Conservation (phyloP, 2,888 invertebrate genomes). For the Eubasilissa splendida region DNA sequence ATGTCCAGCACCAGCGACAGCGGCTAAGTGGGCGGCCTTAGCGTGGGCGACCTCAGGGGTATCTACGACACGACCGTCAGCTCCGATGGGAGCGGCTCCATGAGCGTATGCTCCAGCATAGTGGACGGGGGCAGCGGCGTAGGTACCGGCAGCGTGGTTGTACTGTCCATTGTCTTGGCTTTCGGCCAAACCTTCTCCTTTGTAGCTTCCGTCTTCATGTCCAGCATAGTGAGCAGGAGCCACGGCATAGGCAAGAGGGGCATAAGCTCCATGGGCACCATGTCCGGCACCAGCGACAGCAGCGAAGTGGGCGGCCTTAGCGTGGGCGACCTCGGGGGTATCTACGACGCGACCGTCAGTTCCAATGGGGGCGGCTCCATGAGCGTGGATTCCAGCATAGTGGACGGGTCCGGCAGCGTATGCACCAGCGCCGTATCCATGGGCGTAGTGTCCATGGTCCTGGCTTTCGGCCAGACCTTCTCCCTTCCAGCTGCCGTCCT, state of each 20-base stretch:
- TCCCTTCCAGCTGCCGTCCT: constrained; percentile 42
- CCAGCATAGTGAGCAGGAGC: constrained; percentile 57
- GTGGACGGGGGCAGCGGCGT: constrained; percentile 64
- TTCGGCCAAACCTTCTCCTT: constrained; percentile 46
- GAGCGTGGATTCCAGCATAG: constrained; percentile 63
- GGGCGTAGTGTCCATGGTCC: constrained; percentile 63
- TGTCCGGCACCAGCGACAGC: constrained; percentile 61
- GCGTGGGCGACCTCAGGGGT: constrained; percentile 5
- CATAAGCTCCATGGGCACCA: constrained; percentile 60
- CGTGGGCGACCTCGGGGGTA: constrained; percentile 54
- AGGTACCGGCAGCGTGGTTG: constrained; percentile 63
- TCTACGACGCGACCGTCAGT: constrained; percentile 51
- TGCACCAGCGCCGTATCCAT: constrained; percentile 63
- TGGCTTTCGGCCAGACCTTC: constrained; percentile 41
- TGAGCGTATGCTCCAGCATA: constrained; percentile 71
- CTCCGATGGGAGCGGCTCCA: constrained; percentile 59
- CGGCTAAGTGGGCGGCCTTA: background rate
- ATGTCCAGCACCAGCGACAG: background rate
- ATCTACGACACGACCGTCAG: too few species aligned
- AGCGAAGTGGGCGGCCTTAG: constrained; percentile 59
- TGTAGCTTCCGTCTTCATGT: constrained; percentile 46
- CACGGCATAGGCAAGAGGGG: background rate
- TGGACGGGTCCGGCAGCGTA: constrained; percentile 63
- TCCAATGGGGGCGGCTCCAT: constrained; percentile 37
- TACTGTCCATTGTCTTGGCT: constrained; percentile 41